These are phyloP conservation scores for Myodes glareolus DNA, from an alignment of 2,113 vertebrate genomes.

Conservation along the genomic window DNA sequence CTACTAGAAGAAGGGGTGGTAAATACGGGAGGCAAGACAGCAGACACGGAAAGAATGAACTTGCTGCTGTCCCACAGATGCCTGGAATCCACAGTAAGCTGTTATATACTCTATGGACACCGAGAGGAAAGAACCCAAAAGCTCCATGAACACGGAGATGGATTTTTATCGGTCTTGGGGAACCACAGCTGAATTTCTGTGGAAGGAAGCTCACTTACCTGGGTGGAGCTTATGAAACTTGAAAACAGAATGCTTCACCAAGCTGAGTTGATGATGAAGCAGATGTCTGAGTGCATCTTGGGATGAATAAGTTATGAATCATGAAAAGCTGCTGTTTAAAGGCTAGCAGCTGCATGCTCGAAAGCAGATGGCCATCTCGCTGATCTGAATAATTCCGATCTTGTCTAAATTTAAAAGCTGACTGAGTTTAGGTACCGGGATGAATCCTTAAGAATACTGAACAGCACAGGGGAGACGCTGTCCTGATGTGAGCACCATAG, in stretches of 20 bases:
- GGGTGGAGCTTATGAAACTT: constrained; percentile 68
- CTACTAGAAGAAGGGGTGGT: background rate
- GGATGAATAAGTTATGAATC: constrained; percentile 83
- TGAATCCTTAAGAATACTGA: background rate
- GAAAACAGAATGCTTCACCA: constrained; percentile 60
- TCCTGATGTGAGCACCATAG: background rate
- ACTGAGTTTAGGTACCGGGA: constrained; percentile 15
- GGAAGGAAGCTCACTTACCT: constrained; percentile 32
- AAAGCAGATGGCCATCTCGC: constrained; percentile 81
- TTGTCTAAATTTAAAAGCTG: constrained; percentile 74
- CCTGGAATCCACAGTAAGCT: no score
- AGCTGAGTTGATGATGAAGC: constrained; percentile 76
- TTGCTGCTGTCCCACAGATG: background rate
- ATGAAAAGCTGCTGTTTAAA: constrained; percentile 81
- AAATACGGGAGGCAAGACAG: background rate
- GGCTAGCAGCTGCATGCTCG: constrained; percentile 80
- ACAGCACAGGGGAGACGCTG: background rate
- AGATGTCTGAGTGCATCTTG: constrained; percentile 80
- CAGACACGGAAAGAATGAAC: background rate
- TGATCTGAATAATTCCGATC: constrained; percentile 78
- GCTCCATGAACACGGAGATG: no score
- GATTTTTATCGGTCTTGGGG: background rate
- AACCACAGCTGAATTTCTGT: background rate
- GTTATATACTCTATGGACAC: background rate
- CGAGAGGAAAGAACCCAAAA: background rate